These are phyloP conservation scores for Buathra laborator DNA, from an alignment of 2,888 invertebrate species.

Conservation along the genomic window DNA sequence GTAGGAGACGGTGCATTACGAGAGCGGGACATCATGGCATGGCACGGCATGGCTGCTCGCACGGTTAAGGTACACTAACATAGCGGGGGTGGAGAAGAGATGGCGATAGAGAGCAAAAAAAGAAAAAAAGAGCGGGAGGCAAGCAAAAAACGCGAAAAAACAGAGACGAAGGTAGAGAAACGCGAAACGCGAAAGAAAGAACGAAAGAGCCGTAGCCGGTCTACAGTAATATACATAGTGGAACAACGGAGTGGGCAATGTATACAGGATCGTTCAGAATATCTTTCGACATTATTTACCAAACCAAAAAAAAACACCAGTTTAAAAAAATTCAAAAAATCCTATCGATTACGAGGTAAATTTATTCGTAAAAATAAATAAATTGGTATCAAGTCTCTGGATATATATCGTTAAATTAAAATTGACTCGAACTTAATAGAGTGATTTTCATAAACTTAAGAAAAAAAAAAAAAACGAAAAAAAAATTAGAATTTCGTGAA, in stretches of 20 bases:
- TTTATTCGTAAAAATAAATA: neutral
- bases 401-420: too few species aligned
- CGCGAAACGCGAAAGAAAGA: conserved; percentile 1
- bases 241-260: conserved; percentile 28
- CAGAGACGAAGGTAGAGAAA: conserved; percentile 60
- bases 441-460: neutral
- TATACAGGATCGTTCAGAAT: conserved; percentile 40
- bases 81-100: conserved; percentile 23
- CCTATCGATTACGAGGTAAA: neutral
- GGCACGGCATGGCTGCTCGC: conserved; percentile 74
- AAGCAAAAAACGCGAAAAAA: conserved; percentile 54
- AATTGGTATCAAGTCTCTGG: neutral
- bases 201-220: conserved; percentile 34
- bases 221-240: conserved; percentile 52
- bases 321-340: neutral
- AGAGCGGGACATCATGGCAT: conserved; percentile 75
- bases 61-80: conserved; percentile 48
- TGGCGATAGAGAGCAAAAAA: conserved; percentile 29
- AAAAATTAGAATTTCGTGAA: neutral
- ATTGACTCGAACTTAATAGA: neutral
- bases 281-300: neutral
- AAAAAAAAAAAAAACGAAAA: neutral
- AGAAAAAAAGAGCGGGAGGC: conserved; percentile 40
- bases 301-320: neutral
- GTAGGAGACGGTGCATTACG: conserved; percentile 66